Conservation (phyloP, 2,113 vertebrate species). For the Pluvialis apricaria region DNA sequence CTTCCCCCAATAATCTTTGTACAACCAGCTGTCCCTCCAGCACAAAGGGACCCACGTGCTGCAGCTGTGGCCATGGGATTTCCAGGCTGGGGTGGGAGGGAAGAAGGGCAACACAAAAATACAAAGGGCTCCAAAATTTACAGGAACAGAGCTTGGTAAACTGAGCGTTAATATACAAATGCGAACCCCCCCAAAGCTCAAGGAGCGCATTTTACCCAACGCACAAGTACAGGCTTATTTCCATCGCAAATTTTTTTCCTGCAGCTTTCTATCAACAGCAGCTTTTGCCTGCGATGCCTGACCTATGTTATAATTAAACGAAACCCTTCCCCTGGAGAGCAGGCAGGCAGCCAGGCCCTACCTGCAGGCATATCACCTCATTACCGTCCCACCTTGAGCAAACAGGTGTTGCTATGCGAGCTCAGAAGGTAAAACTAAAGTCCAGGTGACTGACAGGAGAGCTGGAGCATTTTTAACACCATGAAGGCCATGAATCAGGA, state of each 20-base stretch:
- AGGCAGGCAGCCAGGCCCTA: conserved; percentile 37
- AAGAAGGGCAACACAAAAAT: background rate
- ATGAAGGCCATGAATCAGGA: background rate
- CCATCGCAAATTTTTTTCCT: background rate
- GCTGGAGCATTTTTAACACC: background rate
- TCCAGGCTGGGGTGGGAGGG: background rate
- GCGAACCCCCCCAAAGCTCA: background rate
- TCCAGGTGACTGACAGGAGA: background rate
- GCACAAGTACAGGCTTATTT: conserved; percentile 13
- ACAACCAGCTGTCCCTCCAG: background rate
- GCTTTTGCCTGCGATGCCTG: background rate
- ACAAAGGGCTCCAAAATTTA: background rate
- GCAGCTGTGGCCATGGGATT: background rate
- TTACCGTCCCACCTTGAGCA: conserved; percentile 63
- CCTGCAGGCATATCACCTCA: conserved; percentile 40
- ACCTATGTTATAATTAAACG: background rate
- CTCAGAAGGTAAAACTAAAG: conserved; percentile 7
- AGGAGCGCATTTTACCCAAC: background rate
- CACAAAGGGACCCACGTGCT: background rate
- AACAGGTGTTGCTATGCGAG: conserved; percentile 70
- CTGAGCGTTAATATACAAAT: background rate
- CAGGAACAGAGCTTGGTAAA: background rate
- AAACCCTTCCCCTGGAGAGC: conserved; percentile 1
- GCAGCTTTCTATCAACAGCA: background rate
- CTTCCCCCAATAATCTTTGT: background rate